A percentile compares a stretch with the other conserved stretches of the same genome.
Evolutionary conservation across 2,888 invertebrate species (phyloP).

Genomic region (Orthosia cruda): DNA sequence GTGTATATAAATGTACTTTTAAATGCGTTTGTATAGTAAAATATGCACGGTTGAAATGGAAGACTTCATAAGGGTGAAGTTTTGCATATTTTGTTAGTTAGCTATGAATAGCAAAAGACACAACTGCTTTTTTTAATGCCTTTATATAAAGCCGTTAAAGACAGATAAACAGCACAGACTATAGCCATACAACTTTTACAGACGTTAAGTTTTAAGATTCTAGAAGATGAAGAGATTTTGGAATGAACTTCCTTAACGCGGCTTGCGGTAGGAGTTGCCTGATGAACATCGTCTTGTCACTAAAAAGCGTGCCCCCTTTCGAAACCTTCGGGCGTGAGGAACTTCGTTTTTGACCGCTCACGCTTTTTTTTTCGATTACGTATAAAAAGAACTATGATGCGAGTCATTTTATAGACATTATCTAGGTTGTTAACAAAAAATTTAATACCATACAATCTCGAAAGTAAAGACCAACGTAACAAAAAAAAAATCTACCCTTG

Average conservation of each 20-base stretch:
- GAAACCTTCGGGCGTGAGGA: too few relatives aligned
- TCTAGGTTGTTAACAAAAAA: too few relatives aligned
- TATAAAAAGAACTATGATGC: background rate
- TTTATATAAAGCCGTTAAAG: background rate
- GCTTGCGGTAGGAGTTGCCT: too few relatives aligned
- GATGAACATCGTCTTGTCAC: too few relatives aligned
- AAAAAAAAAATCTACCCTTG: background rate
- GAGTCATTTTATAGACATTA: too few relatives aligned
- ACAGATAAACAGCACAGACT: background rate
- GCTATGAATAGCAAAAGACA: conserved; percentile 4
- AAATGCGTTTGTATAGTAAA: conserved; percentile 1
- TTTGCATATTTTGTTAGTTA: conserved; percentile 22
- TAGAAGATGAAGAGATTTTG: background rate
- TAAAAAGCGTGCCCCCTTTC: too few relatives aligned
- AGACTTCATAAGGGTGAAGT: background rate
- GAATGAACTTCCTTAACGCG: too few relatives aligned
- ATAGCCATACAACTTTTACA: background rate
- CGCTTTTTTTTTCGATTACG: background rate
- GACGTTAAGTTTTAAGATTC: background rate
- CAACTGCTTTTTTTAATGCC: background rate
- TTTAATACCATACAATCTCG: background rate
- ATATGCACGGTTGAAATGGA: background rate
- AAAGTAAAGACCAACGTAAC: background rate
- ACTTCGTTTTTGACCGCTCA: too few relatives aligned
- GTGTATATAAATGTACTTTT: background rate